phyloP scores from a whole-genome alignment of 2,888 invertebrate genomes.

The Drosophila anomalata region DNA sequence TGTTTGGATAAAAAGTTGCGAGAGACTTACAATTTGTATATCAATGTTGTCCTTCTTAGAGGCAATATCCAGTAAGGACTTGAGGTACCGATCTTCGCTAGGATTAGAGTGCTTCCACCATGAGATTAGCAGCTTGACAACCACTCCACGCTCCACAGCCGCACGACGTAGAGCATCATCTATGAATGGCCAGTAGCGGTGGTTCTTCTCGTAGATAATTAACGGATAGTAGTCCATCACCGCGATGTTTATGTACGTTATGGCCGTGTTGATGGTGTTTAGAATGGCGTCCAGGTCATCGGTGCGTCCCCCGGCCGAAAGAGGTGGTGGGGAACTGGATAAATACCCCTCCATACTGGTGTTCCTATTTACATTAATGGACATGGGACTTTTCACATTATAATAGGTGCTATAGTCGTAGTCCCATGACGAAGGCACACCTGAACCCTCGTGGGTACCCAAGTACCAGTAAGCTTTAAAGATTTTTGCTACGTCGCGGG shows the following conservation, averaged over 20 bases:
- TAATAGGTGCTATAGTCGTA: constrained; percentile 88
- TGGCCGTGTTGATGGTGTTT: constrained; percentile 91
- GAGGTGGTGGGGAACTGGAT: constrained; percentile 95
- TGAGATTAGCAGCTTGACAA: constrained; percentile 92
- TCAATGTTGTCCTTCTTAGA: constrained; percentile 84
- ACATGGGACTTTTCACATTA: constrained; percentile 89
- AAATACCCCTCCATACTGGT: constrained; percentile 86
- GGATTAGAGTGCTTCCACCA: constrained; percentile 93
- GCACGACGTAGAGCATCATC: constrained; percentile 95
- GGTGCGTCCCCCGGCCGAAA: constrained; percentile 92
- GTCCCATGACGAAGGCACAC: constrained; percentile 92
- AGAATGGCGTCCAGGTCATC: constrained; percentile 94
- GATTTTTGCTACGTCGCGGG: constrained; percentile 90
- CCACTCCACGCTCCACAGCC: constrained; percentile 91
- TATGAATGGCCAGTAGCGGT: constrained; percentile 95
- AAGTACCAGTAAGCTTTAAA: constrained; percentile 96
- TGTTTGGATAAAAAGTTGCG: background rate
- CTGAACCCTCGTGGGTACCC: constrained; percentile 87
- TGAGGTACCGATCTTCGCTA: constrained; percentile 91
- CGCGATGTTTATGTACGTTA: constrained; percentile 94
- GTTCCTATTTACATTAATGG: constrained; percentile 86
- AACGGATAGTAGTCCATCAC: constrained; percentile 99
- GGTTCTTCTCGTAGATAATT: constrained; percentile 89
- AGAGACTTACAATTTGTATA: constrained; percentile 89
- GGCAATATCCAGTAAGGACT: constrained; percentile 89